Base-by-base conservation (phyloP, 2,888 invertebrate species). In the Eustalomyia histrio region DNA sequence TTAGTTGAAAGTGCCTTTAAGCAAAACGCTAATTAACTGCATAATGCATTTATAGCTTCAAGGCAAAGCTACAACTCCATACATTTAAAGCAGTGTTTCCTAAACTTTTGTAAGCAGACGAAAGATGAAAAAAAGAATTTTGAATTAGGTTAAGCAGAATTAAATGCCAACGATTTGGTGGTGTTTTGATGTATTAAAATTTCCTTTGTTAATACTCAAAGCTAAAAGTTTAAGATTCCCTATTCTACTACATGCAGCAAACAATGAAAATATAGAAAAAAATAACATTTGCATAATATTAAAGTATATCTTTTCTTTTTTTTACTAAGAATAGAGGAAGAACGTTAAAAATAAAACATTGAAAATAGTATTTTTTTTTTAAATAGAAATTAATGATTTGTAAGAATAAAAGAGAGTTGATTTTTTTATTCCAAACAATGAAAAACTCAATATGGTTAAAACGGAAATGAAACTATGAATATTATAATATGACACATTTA, bases 281-380 rank as follows among this genome's bases (percentile, higher is more conserved):
- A n/a, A n/a, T n/a, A 78, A 75, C 67, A 81, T 81, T 81, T 81
- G 81, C 81, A 81, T 81, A 81, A 76, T 71, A 71, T 71, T 58
- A 65, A 64, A 64, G 29, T 29, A 29, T 4, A 6, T 39, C 39
- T 12, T 29, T 60, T 58, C 52, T 64, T 29, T 73, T 73, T 61
- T 63, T 57, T 79, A 52, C 50, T 29, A 1, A 53, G 63, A 33
- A 75, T 53, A 24, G 60, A 75, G 71, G 71, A 79, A 74, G 64
- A 61, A 52, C 21, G 16, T 69, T 75, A 58, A 24, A 43, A 39
- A 57, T 61, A 52, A 64, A 61, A 52, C 17, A 58, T 50, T 39
- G n/a, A 50, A 61, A 14, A 21, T 35, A 35, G 60, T 50, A n/a
- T 78, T 18, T 47, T 17, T 52, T 68, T 2, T 72, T 50, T 80